Percentiles rank a stretch among this genome's conserved stretches.
phyloP scores from a whole-genome alignment of 2,888 invertebrate genomes.

The Eumerus sabulonum region DNA sequence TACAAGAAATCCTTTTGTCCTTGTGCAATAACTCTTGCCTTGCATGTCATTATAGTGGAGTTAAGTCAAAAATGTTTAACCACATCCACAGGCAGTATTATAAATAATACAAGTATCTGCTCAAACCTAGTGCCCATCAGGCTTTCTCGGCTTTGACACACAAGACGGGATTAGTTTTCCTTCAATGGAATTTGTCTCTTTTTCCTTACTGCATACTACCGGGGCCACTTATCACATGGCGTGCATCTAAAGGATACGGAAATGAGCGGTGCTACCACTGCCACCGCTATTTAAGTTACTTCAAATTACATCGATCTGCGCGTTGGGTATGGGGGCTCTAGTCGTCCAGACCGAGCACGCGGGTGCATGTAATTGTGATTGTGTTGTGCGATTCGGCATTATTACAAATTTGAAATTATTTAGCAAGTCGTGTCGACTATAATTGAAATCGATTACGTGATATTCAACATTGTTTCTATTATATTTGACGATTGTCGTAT shows the following conservation, averaged over 20 bases:
- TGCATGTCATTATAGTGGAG: constrained; percentile 43
- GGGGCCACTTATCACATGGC: constrained; percentile 69
- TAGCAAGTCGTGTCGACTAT: constrained; percentile 71
- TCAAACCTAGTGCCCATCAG: constrained; percentile 37
- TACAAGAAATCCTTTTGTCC: constrained; percentile 19
- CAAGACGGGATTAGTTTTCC: constrained; percentile 52
- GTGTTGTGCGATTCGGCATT: constrained; percentile 67
- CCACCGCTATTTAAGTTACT: constrained; percentile 35
- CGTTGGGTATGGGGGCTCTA: not conserved
- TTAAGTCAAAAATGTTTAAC: constrained; percentile 37
- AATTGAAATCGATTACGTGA: constrained; percentile 72
- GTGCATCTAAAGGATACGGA: constrained; percentile 70
- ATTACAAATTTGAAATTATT: constrained; percentile 68
- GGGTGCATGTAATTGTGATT: constrained; percentile 59
- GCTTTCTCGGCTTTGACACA: constrained; percentile 9
- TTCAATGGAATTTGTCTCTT: constrained; percentile 48
- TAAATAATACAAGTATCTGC: constrained; percentile 61
- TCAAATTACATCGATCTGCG: not conserved
- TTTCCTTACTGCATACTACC: constrained; percentile 19
- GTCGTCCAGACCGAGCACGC: not conserved
- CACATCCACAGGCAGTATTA: constrained; percentile 20
- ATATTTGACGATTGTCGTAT: not conserved
- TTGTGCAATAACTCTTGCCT: constrained; percentile 37
- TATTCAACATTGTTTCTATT: constrained; percentile 20
- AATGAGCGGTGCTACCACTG: constrained; percentile 54